Evolutionary conservation across 2,888 invertebrate genomes (phyloP), one percentile per base, ranked within the genome.

Genomic region (Netelia fuscicornis): DNA sequence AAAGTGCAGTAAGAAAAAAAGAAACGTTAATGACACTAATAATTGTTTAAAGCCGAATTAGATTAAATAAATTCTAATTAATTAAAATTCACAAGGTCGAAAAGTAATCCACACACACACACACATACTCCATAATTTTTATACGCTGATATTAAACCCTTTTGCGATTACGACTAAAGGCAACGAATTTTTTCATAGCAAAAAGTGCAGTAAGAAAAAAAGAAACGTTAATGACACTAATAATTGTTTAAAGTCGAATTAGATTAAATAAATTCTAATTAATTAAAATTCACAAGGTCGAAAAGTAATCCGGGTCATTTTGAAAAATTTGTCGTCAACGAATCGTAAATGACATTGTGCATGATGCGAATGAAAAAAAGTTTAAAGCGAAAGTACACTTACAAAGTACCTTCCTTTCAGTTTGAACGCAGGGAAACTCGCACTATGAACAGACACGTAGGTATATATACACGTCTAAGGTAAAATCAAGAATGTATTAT

Each of bases 361-460:
- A 30, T 30, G 30, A 30, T 2, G 30, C 30, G 3, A 30, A 30
- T 30, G 5, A 30, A 2, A 30, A 30, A 2, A 5, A 30, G 5
- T 30, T 30, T 30, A 30, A 30, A 30, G 30, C 1, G 30, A 30
- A 30, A 3, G 30, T 30, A 0, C 30, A 30, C 30, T 56, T 17
- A 37, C 37, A 56, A 20, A 37, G 8, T 54, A 17, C 13, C 25
- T 11, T 10, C 11, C 2, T 37, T 37, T 2, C 11, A 37, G 20
- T 56, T 71, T 42, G 37, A 11, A 58, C 20, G n/a, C 70, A 17
- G 30, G 30, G n/a, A 71, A 71, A 56, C 70, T 58, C 37, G 23
- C 13, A 56, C 23, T 71, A 58, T 23, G 56, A 20, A 23, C 0
- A 25, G 25, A 25, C 11, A 17, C 37, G 5, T 48, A 48, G 11